Percentiles rank a stretch among this genome's conserved stretches.
phyloP scores from a whole-genome alignment of 2,113 vertebrate genomes.

The Ceyx cyanopectus region DNA sequence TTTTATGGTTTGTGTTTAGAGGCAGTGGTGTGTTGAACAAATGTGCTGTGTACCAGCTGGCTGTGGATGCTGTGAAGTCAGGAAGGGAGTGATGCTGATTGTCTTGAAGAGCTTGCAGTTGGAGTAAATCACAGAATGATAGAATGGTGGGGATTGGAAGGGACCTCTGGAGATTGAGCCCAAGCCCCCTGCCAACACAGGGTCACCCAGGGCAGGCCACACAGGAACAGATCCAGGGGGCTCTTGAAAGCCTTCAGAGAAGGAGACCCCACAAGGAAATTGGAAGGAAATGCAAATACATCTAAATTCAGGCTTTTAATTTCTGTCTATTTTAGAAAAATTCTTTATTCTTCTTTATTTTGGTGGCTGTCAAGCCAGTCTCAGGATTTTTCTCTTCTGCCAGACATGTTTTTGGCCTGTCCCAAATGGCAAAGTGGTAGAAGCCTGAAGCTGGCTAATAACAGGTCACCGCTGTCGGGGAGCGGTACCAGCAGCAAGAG shows the following conservation, averaged over 20 bases:
- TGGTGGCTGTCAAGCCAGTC: neutral
- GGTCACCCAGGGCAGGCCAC: no score
- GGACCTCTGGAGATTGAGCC: no score
- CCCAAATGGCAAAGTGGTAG: neutral
- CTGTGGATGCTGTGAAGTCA: neutral
- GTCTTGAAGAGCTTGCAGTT: neutral
- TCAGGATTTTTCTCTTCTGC: neutral
- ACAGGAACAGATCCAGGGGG: no score
- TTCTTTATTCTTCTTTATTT: neutral
- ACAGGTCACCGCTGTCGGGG: neutral
- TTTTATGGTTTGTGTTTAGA: neutral
- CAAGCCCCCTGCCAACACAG: no score
- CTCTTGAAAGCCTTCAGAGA: no score
- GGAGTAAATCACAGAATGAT: neutral
- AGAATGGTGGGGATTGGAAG: no score
- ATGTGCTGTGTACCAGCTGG: neutral
- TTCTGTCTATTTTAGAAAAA: neutral
- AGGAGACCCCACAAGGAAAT: neutral
- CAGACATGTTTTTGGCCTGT: neutral
- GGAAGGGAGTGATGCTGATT: neutral
- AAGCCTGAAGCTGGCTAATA: neutral
- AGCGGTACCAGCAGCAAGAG: neutral
- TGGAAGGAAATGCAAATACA: neutral
- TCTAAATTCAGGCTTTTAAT: neutral
- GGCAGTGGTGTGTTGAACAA: neutral